phyloP scores from a whole-genome alignment of 2,888 invertebrate species.

The Laspeyria flexula region DNA sequence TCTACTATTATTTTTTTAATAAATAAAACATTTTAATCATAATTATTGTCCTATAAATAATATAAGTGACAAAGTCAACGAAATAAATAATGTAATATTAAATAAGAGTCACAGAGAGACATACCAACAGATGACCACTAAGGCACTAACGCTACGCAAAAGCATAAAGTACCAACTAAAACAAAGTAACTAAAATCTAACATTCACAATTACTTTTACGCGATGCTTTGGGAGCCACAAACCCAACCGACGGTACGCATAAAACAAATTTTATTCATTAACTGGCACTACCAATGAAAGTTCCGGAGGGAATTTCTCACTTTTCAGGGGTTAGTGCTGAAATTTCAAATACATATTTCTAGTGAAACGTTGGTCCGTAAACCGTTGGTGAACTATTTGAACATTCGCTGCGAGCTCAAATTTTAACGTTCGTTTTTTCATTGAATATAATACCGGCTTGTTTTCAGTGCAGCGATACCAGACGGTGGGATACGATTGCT shows the following conservation, averaged over 20 bases:
- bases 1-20: no score
- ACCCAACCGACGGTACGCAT: conserved; percentile 7
- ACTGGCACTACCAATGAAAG: conserved; percentile 54
- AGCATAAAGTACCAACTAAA: background rate
- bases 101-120: no score
- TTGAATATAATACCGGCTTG: conserved; percentile 36
- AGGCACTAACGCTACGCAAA: background rate
- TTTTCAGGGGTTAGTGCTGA: conserved; percentile 43
- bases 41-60: no score
- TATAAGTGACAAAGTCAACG: no score
- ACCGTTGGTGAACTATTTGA: conserved; percentile 63
- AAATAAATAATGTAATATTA: no score
- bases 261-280: conserved; percentile 55
- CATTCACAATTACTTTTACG: background rate
- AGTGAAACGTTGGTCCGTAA: conserved; percentile 48
- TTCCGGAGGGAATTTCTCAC: conserved; percentile 52
- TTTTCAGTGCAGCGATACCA: conserved; percentile 21
- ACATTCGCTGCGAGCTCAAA: conserved; percentile 55
- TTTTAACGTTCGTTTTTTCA: conserved; percentile 61
- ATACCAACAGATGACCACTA: no score
- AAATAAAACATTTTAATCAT: no score
- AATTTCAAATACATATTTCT: conserved; percentile 70
- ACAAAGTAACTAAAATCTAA: background rate
- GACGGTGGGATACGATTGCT: conserved; percentile 12
- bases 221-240: background rate